Evolutionary conservation across 2,888 invertebrate genomes (phyloP).

Genomic region (Calliopum simillimum): DNA sequence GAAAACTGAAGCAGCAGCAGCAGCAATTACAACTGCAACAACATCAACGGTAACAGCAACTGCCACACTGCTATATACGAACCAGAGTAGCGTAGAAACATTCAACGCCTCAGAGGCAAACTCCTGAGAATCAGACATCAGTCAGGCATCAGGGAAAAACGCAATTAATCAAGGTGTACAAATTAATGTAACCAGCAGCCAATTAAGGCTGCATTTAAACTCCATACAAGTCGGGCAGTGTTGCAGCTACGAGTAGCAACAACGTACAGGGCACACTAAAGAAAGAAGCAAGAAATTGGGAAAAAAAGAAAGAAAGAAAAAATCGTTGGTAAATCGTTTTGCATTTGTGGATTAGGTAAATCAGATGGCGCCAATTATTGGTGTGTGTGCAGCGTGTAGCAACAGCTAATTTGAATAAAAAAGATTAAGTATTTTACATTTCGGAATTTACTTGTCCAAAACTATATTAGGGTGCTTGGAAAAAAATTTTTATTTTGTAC

Average conservation of each 20-base stretch:
- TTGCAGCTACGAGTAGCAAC: neutral
- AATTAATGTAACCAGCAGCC: slow-evolving; percentile 63
- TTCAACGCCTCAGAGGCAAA: slow-evolving; percentile 32
- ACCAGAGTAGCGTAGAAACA: slow-evolving; percentile 13
- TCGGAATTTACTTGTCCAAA: too few species aligned
- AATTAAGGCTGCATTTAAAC: slow-evolving; percentile 61
- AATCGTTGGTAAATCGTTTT: too few species aligned
- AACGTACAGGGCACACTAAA: neutral
- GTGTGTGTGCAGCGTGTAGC: neutral
- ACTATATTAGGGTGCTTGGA: too few species aligned
- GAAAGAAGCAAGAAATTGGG: neutral
- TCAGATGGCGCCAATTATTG: slow-evolving; percentile 10
- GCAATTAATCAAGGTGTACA: slow-evolving; percentile 61
- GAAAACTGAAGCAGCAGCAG: slow-evolving; percentile 6
- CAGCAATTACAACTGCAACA: neutral
- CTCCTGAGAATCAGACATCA: slow-evolving; percentile 23
- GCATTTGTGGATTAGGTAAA: neutral
- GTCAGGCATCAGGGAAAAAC: slow-evolving; percentile 25
- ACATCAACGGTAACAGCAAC: slow-evolving; percentile 2
- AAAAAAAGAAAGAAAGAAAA: neutral
- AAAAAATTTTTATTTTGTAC: too few species aligned
- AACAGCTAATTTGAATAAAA: neutral
- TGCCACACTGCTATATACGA: neutral
- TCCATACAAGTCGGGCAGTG: neutral
- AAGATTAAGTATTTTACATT: too few species aligned